Conservation (phyloP, 1,140 invertebrate genomes). For the Megalonaias nervosa region DNA sequence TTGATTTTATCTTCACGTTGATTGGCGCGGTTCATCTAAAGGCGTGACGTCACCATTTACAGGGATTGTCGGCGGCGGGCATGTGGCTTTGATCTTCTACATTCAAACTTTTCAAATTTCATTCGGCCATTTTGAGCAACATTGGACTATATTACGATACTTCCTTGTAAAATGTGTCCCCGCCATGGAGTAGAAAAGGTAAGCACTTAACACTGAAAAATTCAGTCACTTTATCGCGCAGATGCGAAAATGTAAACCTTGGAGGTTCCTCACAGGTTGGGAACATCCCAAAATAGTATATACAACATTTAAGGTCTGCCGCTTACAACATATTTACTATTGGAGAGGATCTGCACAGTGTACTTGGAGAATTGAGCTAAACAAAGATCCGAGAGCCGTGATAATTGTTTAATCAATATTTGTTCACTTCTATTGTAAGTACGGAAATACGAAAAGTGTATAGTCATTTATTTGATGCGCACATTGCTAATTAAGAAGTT, state of each 20-base stretch:
- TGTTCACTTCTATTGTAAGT: too few species aligned
- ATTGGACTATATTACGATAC: background rate
- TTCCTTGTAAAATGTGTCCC: background rate
- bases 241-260: background rate
- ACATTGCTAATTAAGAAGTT: too few species aligned
- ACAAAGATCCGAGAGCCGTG: too few species aligned
- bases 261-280: slow-evolving; percentile 1
- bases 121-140: background rate
- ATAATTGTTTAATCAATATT: too few species aligned
- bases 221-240: background rate
- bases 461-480: too few species aligned
- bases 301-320: too few species aligned
- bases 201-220: background rate
- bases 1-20: slow-evolving; percentile 52
- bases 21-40: slow-evolving; percentile 62
- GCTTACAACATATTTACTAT: too few species aligned
- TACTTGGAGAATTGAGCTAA: too few species aligned
- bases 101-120: slow-evolving; percentile 42
- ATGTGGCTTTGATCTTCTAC: slow-evolving; percentile 57
- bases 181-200: background rate
- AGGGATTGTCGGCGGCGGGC: slow-evolving; percentile 58
- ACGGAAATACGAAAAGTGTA: too few species aligned
- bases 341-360: too few species aligned
- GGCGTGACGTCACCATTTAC: slow-evolving; percentile 53
- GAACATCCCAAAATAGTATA: background rate